Base-by-base conservation (phyloP, 2,888 invertebrate genomes). In the Arge pagana region DNA sequence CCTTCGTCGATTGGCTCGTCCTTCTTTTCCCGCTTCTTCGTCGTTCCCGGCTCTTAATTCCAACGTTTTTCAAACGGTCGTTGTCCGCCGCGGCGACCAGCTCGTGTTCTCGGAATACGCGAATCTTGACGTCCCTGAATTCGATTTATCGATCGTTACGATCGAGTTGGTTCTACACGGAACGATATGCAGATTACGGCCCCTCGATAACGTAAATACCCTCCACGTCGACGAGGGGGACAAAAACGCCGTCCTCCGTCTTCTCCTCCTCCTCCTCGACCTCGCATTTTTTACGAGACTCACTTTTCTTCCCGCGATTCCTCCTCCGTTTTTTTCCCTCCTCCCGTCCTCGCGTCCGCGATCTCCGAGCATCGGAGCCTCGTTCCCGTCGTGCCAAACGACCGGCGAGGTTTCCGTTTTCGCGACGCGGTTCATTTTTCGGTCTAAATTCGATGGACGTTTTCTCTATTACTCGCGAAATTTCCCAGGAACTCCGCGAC, bases 401-500 rank as follows among this genome's bases (percentile, higher is more conserved):
- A n/a, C n/a, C n/a, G n/a, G n/a, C n/a, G n/a, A n/a, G n/a, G n/a
- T n/a, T n/a, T 21, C 18, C 53, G 54, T 54, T 57, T 37, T 26
- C 48, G 59, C 52, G 50, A 52, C 43, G 53, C 50, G 56, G 54
- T 60, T 52, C 57, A 60, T 58, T 62, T 62, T 59, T 62, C n/a
- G n/a, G n/a, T n/a, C n/a, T n/a, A n/a, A n/a, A n/a, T n/a, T n/a
- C n/a, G n/a, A n/a, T n/a, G n/a, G n/a, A n/a, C n/a, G n/a, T n/a
- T n/a, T n/a, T n/a, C n/a, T n/a, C n/a, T n/a, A n/a, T n/a, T n/a
- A n/a, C n/a, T n/a, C n/a, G n/a, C n/a, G n/a, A n/a, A n/a, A n/a
- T n/a, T n/a, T n/a, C n/a, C n/a, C n/a, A n/a, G n/a, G n/a, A n/a
- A n/a, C n/a, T n/a, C n/a, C n/a, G n/a, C n/a, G n/a, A n/a, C n/a